Percentiles rank a stretch among this genome's conserved stretches.
phyloP scores from a whole-genome alignment of 2,888 invertebrate species.

The Drosophila lacicola region DNA sequence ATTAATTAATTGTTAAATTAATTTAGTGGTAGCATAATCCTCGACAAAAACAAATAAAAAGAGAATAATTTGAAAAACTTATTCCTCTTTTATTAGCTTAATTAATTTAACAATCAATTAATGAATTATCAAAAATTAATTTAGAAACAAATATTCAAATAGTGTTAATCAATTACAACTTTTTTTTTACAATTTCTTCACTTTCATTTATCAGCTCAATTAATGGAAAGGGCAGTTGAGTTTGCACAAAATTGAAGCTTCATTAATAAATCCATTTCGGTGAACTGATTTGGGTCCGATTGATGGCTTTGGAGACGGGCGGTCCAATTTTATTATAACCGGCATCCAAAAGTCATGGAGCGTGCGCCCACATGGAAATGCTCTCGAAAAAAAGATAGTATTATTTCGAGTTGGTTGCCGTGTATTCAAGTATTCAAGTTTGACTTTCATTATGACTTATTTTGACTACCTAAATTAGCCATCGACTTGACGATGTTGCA shows the following conservation, averaged over 20 bases:
- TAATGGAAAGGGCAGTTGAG: constrained; percentile 6
- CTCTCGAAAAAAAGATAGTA: constrained; percentile 22
- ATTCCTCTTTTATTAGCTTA: too few relatives aligned
- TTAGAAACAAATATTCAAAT: too few relatives aligned
- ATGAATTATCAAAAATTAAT: too few relatives aligned
- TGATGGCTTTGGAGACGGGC: constrained; percentile 24
- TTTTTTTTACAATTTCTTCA: neutral
- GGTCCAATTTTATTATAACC: constrained; percentile 15
- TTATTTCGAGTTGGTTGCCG: constrained; percentile 22
- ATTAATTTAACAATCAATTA: too few relatives aligned
- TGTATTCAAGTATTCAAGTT: constrained; percentile 17
- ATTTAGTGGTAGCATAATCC: too few relatives aligned
- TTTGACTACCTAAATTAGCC: constrained; percentile 51
- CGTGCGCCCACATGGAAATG: constrained; percentile 19
- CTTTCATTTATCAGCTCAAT: neutral
- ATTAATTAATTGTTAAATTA: too few relatives aligned
- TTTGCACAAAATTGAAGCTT: constrained; percentile 23
- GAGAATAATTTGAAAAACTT: too few relatives aligned
- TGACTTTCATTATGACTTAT: constrained; percentile 66
- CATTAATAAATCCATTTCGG: constrained; percentile 28
- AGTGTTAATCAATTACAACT: neutral
- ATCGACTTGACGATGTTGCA: constrained; percentile 54
- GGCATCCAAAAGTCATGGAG: constrained; percentile 17
- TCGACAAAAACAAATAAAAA: too few relatives aligned
- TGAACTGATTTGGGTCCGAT: constrained; percentile 25